These are phyloP conservation scores for Micrasema longulum DNA, from an alignment of 1,140 invertebrate species.

Conservation along the genomic window DNA sequence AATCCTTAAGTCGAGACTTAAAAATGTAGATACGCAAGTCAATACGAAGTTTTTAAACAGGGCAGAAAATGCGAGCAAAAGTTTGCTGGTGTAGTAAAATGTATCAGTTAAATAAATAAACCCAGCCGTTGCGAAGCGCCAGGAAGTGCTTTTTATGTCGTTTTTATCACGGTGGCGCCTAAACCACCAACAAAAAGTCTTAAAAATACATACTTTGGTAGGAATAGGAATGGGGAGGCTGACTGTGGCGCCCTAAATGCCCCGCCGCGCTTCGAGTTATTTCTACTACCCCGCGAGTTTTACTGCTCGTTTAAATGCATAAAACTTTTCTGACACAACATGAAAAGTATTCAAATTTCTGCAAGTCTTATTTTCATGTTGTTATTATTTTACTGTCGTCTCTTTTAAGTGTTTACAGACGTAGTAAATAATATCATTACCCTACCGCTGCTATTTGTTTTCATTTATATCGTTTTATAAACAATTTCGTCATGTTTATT, in stretches of 20 bases:
- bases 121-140: conserved; percentile 49
- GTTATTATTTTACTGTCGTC: not conserved
- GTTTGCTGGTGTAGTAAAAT: conserved; percentile 45
- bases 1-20: no score
- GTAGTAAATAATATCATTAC: no score
- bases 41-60: no score
- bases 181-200: conserved; percentile 46
- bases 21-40: no score
- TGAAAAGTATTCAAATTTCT: not conserved
- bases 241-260: conserved; percentile 16
- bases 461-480: no score
- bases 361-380: conserved; percentile 4
- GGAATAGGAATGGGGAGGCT: not conserved
- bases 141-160: conserved; percentile 54
- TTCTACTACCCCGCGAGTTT: conserved; percentile 38
- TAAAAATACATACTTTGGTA: conserved; percentile 43
- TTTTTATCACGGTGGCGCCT: conserved; percentile 48
- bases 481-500: no score
- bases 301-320: conserved; percentile 13
- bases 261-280: conserved; percentile 33
- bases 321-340: not conserved
- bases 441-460: no score
- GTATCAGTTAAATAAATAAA: conserved; percentile 53
- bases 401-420: no score
- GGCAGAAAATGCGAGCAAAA: not conserved